phyloP scores from a whole-genome alignment of 2,113 vertebrate genomes.

The Uria lomvia region DNA sequence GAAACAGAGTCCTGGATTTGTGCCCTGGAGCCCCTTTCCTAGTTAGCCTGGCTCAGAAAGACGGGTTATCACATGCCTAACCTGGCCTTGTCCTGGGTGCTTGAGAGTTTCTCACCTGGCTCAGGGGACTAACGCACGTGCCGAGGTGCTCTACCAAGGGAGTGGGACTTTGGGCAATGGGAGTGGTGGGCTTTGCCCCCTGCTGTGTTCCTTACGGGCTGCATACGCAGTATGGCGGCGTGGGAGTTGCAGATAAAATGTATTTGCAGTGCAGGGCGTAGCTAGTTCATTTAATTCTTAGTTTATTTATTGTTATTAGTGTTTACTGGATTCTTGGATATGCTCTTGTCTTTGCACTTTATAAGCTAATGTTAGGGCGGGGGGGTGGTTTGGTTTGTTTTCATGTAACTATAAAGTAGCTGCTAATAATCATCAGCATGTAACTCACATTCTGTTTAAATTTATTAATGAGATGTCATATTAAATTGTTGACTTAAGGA shows the following conservation, averaged over 20 bases:
- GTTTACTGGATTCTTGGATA: background rate
- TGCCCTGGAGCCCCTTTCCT: background rate
- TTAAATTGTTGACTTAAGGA: conserved; percentile 70
- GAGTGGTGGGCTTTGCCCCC: background rate
- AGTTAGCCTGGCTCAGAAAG: background rate
- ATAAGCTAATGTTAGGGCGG: background rate
- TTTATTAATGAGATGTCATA: conserved; percentile 67
- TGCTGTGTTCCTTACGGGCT: background rate
- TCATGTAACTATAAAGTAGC: background rate
- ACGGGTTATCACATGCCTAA: fast-evolving
- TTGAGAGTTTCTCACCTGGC: background rate
- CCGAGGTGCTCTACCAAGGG: background rate
- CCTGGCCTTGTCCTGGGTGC: background rate
- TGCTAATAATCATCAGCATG: conserved; percentile 17
- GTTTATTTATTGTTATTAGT: background rate
- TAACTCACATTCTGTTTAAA: conserved; percentile 59
- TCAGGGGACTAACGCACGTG: background rate
- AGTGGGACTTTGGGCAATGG: no score
- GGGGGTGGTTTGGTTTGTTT: background rate
- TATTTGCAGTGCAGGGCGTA: background rate
- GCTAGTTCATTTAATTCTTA: background rate
- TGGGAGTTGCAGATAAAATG: background rate
- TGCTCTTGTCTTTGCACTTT: background rate
- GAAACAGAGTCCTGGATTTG: background rate
- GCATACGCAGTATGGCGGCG: fast-evolving